Evolutionary conservation across 2,113 vertebrate genomes (phyloP), one percentile per base, ranked within the genome.

Genomic region (Ia io): DNA sequence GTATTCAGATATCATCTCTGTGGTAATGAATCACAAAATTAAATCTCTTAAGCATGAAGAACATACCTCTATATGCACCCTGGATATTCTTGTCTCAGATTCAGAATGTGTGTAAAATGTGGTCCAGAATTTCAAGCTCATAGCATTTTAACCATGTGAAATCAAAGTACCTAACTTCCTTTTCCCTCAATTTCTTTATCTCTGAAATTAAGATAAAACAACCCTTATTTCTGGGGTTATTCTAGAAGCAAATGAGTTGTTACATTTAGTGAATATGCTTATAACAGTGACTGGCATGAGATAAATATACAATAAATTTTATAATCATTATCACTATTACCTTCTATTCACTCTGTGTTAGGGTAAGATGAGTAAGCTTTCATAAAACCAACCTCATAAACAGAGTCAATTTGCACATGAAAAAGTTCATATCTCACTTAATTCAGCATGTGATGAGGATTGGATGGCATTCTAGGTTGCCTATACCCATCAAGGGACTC

Each of bases 21-120:
- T 35, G 40, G 20, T 35, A 78, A 93, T 80, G 56, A 90, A 51
- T 73, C 42, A 85, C 10, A 79, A 73, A 69, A 82, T n/a, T 47
- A 90, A 86, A 76, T 86, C 20, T 71, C 35, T 59, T 74, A 69
- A 69, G 47, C 49, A 61, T 82, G 3, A 82, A 90, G 42, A 86
- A 76, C 11, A 16, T 56, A 25, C n/a, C 25, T 61, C 51, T 56
- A 20, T 35, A 77, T 37, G 49, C 9, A 53, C 5, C 51, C 4
- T 83, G 23, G 17, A 74, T 90, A 93, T 32, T 87, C 30, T 70
- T 73, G 25, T 86, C 25, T 86, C 74, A 83, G 44, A 95, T 83
- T 93, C 9, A 93, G 17, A 23, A 44, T 63, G 25, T 44, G 14
- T 37, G 8, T 49, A 91, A 91, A 87, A 32, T 59, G 23, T 10